Evolutionary conservation across 2,888 invertebrate genomes (phyloP), one percentile per base, ranked within the genome.

Genomic region (Polyommatus icarus): DNA sequence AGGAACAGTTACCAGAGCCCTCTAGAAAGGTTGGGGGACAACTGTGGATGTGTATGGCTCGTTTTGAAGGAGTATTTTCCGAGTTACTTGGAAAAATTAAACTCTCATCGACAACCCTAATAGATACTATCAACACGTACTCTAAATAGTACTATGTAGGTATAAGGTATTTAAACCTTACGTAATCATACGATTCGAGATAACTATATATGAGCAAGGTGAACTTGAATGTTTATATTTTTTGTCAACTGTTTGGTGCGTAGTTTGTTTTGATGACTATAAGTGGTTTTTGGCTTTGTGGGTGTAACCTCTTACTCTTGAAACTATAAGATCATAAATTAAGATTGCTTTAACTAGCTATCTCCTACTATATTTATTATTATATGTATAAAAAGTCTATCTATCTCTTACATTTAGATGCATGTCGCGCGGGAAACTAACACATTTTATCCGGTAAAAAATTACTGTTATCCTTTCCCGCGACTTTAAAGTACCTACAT

Each of bases 201-300:
- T 50, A 75, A 75, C 72, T 72, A 72, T 20, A 67, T 5, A 72
- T 40, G 40, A 72, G 29, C 75, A 75, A 75, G 75, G 50, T 75
- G 75, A 75, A 54, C 75, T 54, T 75, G 75, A 75, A 75, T 75
- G 75, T 75, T 75, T 50, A 50, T 75, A 29, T 75, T 50, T 75
- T 50, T 50, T 67, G 40, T 71, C 40, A 15, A 15, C 67, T 12
- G 24, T 20, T 75, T 54, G 32, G 50, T 54, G 54, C 75, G 75
- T 54, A 75, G 75, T 75, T 67, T 76, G 67, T 50, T 76, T 50
- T 76, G 24, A 67, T 71, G 76, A 50, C 15, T 7, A 36, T 67
- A 32, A 67, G 15, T 18, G 29, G 15, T 18, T 67, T 24, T 67
- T 67, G 15, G 29, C 18, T 29, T 54, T 7, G 67, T 67, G 67